Conservation (phyloP, 2,113 vertebrate genomes). For the Lepus americanus region DNA sequence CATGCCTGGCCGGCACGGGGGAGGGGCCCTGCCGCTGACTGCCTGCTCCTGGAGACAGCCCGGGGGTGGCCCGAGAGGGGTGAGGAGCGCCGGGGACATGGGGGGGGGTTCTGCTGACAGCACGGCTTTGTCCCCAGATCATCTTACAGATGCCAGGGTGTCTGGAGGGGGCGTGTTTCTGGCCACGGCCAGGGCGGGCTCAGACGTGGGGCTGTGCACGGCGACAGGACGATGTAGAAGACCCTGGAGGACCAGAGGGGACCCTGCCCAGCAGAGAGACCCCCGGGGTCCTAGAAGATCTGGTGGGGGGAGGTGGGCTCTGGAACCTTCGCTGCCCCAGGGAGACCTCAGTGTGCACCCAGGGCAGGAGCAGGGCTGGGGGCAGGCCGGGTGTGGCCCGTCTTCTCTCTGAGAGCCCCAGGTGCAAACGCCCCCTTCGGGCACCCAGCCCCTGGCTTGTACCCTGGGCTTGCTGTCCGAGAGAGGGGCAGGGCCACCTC, state of each 20-base stretch:
- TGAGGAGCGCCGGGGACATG: too few species aligned
- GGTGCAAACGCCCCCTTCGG: too few species aligned
- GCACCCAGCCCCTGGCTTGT: too few species aligned
- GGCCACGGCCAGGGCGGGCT: too few species aligned
- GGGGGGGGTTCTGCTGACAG: not conserved
- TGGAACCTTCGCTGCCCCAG: not conserved
- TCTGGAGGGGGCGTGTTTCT: not conserved
- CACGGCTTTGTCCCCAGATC: rapidly evolving
- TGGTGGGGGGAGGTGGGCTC: not conserved
- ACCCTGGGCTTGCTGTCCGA: too few species aligned
- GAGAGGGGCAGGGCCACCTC: too few species aligned
- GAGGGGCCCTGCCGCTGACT: too few species aligned
- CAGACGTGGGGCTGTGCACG: not conserved
- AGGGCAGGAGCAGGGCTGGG: too few species aligned
- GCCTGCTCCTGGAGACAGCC: rapidly evolving
- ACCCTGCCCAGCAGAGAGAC: not conserved
- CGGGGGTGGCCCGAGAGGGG: rapidly evolving
- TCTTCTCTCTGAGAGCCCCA: too few species aligned
- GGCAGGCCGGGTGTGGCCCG: rapidly evolving
- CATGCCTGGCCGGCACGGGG: too few species aligned
- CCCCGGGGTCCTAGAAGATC: rapidly evolving
- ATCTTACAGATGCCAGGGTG: not conserved
- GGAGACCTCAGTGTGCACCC: not conserved
- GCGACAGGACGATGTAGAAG: rapidly evolving
- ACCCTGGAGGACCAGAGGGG: rapidly evolving